phyloP scores from a whole-genome alignment of 2,797 vertebrate genomes.

The Cirrhinus mrigala region DNA sequence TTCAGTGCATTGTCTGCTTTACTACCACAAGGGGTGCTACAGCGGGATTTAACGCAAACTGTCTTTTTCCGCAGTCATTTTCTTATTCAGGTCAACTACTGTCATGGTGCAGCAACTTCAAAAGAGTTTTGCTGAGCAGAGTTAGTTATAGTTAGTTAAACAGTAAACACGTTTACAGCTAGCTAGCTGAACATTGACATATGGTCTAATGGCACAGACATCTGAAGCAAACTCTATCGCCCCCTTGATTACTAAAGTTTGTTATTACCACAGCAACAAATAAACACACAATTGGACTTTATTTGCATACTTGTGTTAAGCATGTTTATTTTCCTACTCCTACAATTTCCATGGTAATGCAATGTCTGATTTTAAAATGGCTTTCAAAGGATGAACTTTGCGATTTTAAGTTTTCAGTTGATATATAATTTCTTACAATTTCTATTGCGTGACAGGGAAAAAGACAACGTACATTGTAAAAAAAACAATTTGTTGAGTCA shows the following conservation, averaged over 20 bases:
- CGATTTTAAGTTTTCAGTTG: too few relatives aligned
- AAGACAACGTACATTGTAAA: too few relatives aligned
- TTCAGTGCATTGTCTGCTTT: neutral
- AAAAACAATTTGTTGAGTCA: too few relatives aligned
- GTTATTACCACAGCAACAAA: neutral
- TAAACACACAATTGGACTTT: neutral
- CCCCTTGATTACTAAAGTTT: neutral
- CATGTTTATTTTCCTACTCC: neutral
- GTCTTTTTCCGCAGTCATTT: neutral
- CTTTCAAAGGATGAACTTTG: too few relatives aligned
- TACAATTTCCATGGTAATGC: too few relatives aligned
- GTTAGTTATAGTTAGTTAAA: slow-evolving; percentile 21
- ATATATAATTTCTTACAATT: too few relatives aligned
- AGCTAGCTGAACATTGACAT: slow-evolving; percentile 26
- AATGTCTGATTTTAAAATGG: too few relatives aligned
- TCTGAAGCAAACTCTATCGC: neutral
- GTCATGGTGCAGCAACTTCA: neutral
- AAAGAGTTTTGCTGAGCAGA: neutral
- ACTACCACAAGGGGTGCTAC: neutral
- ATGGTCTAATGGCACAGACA: neutral
- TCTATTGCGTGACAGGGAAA: too few relatives aligned
- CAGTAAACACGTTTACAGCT: slow-evolving; percentile 8
- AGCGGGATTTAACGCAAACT: neutral
- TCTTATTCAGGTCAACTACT: neutral
- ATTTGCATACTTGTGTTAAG: neutral